Evolutionary conservation across 2,888 invertebrate species (phyloP).

Genomic region (Tortricodes alternella): DNA sequence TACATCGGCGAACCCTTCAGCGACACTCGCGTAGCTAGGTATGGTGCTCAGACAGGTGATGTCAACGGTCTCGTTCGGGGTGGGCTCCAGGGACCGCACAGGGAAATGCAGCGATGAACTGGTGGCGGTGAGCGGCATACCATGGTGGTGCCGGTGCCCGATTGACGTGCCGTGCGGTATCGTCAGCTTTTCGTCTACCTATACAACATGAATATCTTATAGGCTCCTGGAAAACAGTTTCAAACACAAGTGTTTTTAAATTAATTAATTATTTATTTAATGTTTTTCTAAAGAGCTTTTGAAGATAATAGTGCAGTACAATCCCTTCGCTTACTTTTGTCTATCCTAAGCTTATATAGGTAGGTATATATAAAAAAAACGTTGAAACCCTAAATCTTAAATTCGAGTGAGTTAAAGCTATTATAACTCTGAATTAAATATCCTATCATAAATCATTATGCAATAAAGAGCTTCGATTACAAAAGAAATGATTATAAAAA

Average conservation of each 20-base stretch:
- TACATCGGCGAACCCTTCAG: constrained; percentile 88
- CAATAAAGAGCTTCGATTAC: too few species aligned
- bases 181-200: constrained; percentile 74
- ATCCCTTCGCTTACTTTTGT: too few species aligned
- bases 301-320: too few species aligned
- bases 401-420: background rate
- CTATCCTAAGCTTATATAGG: too few species aligned
- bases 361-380: too few species aligned
- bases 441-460: too few species aligned
- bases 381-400: too few species aligned
- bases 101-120: constrained; percentile 85
- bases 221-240: background rate
- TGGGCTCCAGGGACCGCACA: constrained; percentile 86
- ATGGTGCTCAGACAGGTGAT: constrained; percentile 91
- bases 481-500: too few species aligned
- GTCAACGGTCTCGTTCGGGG: constrained; percentile 86
- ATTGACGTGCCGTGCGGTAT: constrained; percentile 68
- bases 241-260: too few species aligned
- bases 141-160: constrained; percentile 67
- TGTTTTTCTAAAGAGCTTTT: too few species aligned
- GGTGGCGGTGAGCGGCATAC: constrained; percentile 65
- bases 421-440: too few species aligned
- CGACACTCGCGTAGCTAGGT: constrained; percentile 86
- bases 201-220: constrained; percentile 10
- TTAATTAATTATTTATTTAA: too few species aligned